A percentile compares a stretch with the other conserved stretches of the same genome.
These are phyloP conservation scores for Melieria crassipennis DNA, from an alignment of 2,888 invertebrate species.

Conservation along the genomic window DNA sequence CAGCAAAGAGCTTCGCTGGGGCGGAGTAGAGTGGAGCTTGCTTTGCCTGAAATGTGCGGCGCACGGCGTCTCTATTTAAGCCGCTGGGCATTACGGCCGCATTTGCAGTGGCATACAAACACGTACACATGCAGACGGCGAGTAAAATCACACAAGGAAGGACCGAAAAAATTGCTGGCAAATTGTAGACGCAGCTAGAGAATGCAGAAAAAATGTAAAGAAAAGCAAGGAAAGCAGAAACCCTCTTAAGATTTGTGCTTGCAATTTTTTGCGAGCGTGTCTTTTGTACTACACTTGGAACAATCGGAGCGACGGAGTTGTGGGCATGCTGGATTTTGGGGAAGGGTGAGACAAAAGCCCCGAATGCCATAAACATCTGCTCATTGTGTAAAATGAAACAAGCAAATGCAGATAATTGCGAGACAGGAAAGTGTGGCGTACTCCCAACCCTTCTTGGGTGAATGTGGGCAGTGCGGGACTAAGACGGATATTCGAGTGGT, in stretches of 20 bases:
- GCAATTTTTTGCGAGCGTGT: conserved; percentile 37
- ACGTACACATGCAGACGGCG: neutral
- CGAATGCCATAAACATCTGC: conserved; percentile 27
- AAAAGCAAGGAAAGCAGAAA: conserved; percentile 16
- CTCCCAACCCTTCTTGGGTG: too few species aligned
- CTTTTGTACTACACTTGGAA: too few species aligned
- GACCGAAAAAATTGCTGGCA: neutral
- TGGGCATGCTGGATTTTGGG: too few species aligned
- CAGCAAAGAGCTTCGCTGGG: neutral
- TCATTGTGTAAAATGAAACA: conserved; percentile 35
- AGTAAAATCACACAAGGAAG: neutral
- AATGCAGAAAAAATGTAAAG: neutral
- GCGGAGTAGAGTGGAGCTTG: too few species aligned
- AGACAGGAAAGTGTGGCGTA: conserved; percentile 19
- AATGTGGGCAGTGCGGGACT: too few species aligned
- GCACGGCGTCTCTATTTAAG: conserved; percentile 3
- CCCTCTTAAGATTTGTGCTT: conserved; percentile 25
- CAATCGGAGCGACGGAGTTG: too few species aligned
- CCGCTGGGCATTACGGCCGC: conserved; percentile 6
- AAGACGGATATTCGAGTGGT: too few species aligned
- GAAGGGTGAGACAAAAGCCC: too few species aligned
- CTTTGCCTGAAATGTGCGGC: neutral
- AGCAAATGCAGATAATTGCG: conserved; percentile 36
- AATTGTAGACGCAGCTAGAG: neutral
- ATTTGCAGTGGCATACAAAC: neutral